Evolutionary conservation across 2,113 vertebrate genomes (phyloP), one percentile per base, ranked within the genome.

Genomic region (Fukomys damarensis): DNA sequence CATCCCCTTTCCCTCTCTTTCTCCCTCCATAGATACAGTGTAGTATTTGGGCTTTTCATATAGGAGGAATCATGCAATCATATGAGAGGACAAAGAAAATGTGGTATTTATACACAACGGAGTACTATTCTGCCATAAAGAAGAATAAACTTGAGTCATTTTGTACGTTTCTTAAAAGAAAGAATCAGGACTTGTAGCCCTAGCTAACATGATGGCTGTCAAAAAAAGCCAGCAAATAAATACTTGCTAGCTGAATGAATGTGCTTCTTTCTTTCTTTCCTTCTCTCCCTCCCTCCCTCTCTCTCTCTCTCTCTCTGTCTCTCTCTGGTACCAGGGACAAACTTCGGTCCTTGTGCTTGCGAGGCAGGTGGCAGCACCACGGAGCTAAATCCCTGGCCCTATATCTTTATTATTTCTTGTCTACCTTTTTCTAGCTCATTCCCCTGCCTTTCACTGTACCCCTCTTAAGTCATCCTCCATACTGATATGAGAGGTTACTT

Each of bases 161-260:
- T 49, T 49, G 3, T 54, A 92, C n/a, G 22, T 86, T 91, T 92
- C n/a, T 92, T 92, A n/a, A 95, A 96, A 93, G 65, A 38, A 72
- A 22, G 20, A 12, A 87, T n/a, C 26, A 68, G 61, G 17, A 43
- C 28, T 86, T 93, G 5, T 28, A 54, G 49, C 61, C 16, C 19
- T 72, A 76, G 13, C 11, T 77, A 76, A 16, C 7, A 81, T 28
- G 52, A 81, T n/a, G 58, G 20, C 32, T 94, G 5, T 82, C 35
- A 74, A 26, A 17, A 63, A 70, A 70, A 17, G 92, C 20, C 20
- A 76, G 26, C 43, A 43, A 92, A 54, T 41, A n/a, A 89, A 46
- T 76, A 82, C 70, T 58, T 92, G 49, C 24, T 68, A 38, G 89
- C 19, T 74, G 22, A 82, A 74, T 79, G 22, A 79, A 54, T 76